Conservation (phyloP, 1,140 invertebrate genomes). For the Tenebrio molitor region DNA sequence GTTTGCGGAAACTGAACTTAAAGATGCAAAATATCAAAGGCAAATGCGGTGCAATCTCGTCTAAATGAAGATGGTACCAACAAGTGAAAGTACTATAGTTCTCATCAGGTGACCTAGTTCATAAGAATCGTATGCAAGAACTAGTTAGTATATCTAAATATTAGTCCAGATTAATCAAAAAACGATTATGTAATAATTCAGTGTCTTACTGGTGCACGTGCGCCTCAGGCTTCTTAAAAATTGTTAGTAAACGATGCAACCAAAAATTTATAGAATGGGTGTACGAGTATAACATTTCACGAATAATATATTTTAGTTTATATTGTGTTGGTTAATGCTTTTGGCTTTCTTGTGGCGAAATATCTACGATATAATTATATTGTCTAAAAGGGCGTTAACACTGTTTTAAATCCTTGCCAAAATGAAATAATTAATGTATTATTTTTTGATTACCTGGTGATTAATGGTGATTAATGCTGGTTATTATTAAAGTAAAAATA, state of each 20-base stretch:
- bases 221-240: conserved; percentile 10
- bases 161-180: conserved; percentile 23
- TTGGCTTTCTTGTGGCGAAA: conserved; percentile 6
- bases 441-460: too few relatives aligned
- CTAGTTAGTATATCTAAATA: conserved; percentile 15
- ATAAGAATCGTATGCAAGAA: conserved; percentile 20
- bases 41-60: background rate
- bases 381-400: conserved; percentile 1
- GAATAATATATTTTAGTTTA: conserved; percentile 23
- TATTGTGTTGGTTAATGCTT: conserved; percentile 3
- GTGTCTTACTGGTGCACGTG: conserved; percentile 15
- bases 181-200: conserved; percentile 1
- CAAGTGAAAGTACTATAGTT: conserved; percentile 25
- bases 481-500: too few relatives aligned
- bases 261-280: conserved; percentile 20
- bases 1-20: background rate
- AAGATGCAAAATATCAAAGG: background rate
- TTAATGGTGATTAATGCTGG: too few relatives aligned
- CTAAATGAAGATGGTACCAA: background rate
- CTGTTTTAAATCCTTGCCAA: too few relatives aligned
- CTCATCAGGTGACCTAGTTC: conserved; percentile 10
- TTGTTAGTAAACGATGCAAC: conserved; percentile 13
- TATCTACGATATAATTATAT: conserved; percentile 5
- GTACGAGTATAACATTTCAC: conserved; percentile 11
- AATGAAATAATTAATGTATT: too few relatives aligned